These are phyloP conservation scores for Gallinago undulata DNA, from an alignment of 2,113 vertebrate species.

Conservation along the genomic window DNA sequence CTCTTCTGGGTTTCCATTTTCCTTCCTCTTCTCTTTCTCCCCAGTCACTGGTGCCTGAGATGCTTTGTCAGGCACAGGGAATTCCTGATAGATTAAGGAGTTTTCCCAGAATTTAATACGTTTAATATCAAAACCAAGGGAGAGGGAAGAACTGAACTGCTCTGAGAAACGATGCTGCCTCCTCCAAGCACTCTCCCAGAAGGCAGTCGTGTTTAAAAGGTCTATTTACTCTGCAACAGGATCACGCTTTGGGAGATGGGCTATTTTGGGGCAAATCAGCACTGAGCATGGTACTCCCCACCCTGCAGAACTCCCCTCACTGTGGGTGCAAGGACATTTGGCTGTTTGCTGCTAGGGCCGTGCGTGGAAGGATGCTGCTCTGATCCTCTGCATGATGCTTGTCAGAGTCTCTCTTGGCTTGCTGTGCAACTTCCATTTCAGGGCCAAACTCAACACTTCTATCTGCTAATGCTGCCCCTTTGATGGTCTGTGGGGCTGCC, in stretches of 20 bases:
- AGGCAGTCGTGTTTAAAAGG: not conserved
- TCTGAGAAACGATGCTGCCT: not conserved
- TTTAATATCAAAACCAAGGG: not conserved
- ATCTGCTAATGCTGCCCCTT: not conserved
- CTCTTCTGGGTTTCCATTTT: not conserved
- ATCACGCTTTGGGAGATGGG: not conserved
- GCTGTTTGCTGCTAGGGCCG: fast-evolving
- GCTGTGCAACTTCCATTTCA: not conserved
- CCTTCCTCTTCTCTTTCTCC: not conserved
- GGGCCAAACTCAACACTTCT: not conserved
- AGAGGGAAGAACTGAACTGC: not conserved
- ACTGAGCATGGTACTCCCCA: fast-evolving
- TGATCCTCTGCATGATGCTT: fast-evolving
- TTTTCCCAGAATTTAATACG: not conserved
- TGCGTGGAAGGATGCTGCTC: not conserved
- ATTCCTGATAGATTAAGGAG: not conserved
- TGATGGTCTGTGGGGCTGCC: not conserved
- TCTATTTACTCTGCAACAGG: not conserved
- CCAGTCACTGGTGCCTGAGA: not conserved
- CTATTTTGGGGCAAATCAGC: not conserved
- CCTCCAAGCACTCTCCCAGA: not conserved
- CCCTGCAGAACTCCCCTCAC: not conserved
- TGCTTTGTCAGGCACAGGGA: not conserved
- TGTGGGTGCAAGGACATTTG: not conserved
- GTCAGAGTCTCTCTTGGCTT: not conserved